These are phyloP conservation scores for Phrixothrix hirtus DNA, from an alignment of 2,888 invertebrate species.

Conservation along the genomic window DNA sequence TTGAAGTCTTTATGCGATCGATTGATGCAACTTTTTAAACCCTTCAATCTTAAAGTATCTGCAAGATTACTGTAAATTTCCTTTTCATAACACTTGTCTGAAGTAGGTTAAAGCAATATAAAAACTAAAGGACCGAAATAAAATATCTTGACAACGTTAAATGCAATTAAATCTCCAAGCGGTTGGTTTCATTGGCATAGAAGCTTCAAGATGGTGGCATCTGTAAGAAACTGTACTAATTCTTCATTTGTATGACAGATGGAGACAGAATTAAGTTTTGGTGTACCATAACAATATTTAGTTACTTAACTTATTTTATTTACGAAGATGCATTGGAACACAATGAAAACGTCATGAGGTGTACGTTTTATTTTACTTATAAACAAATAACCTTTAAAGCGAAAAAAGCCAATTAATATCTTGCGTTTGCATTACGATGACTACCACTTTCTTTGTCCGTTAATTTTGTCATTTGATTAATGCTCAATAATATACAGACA, in stretches of 20 bases:
- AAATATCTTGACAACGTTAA: slow-evolving; percentile 23
- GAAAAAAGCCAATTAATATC: no score
- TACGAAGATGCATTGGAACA: slow-evolving; percentile 19
- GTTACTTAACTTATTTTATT: slow-evolving; percentile 27
- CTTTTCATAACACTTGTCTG: background rate
- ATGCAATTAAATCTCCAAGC: slow-evolving; percentile 27
- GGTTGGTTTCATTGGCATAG: slow-evolving; percentile 22
- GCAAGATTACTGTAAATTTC: background rate
- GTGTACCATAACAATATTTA: slow-evolving; percentile 15
- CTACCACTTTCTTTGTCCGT: no score
- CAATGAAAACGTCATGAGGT: background rate
- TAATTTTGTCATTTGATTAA: no score
- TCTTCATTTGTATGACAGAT: slow-evolving; percentile 22
- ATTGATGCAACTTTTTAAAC: slow-evolving; percentile 10
- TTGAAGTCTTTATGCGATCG: slow-evolving; percentile 7
- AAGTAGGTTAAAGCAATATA: slow-evolving; percentile 15
- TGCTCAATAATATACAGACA: no score
- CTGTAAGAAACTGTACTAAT: slow-evolving; percentile 28
- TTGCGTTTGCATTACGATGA: no score
- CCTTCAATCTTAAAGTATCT: background rate
- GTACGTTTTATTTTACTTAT: no score
- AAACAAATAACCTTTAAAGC: no score
- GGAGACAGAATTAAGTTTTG: slow-evolving; percentile 25
- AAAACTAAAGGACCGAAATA: slow-evolving; percentile 18
- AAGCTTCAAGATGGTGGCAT: slow-evolving; percentile 20